phyloP scores from a whole-genome alignment of 1,140 invertebrate species.

The Ceratoteleas bidentatus region DNA sequence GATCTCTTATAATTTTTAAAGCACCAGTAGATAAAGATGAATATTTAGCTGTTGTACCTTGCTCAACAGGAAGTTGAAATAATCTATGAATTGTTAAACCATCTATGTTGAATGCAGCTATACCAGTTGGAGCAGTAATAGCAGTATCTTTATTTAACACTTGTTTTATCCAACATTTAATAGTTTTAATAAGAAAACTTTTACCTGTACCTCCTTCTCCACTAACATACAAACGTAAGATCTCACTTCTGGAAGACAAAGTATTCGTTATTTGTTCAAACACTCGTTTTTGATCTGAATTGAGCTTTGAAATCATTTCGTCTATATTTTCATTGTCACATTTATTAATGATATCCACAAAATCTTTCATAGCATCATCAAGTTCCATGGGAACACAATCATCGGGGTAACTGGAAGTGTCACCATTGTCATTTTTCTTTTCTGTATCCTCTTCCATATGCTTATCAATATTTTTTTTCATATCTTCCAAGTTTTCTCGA shows the following conservation, averaged over 20 bases:
- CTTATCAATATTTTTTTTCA: neutral
- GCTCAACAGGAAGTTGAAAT: slow-evolving; percentile 6
- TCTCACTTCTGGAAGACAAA: neutral
- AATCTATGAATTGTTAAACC: slow-evolving; percentile 7
- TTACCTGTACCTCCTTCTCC: slow-evolving; percentile 8
- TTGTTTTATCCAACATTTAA: neutral
- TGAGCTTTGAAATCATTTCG: neutral
- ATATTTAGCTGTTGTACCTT: neutral
- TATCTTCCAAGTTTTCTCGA: neutral
- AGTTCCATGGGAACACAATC: neutral
- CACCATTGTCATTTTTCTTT: neutral
- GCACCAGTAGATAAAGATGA: neutral
- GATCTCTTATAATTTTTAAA: neutral
- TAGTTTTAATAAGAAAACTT: slow-evolving; percentile 9
- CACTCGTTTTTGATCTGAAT: slow-evolving; percentile 4
- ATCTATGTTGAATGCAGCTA: slow-evolving; percentile 4
- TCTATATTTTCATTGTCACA: neutral
- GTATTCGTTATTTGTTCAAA: neutral
- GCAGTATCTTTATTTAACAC: neutral
- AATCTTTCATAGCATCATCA: slow-evolving; percentile 4
- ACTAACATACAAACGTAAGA: neutral
- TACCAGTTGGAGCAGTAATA: slow-evolving; percentile 3
- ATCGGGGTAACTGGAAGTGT: neutral
- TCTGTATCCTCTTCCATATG: neutral
- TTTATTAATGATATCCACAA: neutral